Base-by-base conservation (phyloP, 1,140 invertebrate species). In the Bombus fervidus region DNA sequence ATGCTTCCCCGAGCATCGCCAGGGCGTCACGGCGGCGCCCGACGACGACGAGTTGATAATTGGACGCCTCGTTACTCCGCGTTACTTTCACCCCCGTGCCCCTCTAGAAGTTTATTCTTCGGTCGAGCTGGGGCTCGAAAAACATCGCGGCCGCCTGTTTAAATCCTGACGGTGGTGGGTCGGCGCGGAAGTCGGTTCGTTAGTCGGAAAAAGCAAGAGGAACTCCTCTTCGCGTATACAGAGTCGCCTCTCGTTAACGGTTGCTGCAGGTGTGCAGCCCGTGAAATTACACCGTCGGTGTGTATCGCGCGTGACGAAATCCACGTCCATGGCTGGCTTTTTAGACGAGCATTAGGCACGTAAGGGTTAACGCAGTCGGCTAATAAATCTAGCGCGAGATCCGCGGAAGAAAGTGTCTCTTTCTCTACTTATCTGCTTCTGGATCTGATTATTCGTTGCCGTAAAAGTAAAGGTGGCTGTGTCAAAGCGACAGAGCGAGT, bases 51-150 rank as follows among this genome's bases (percentile, higher is more conserved):
- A 91, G 85, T 90, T 92, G 88, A 92, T 93, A 93, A 93, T 93
- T 93, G 92, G 92, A 92, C 86, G 89, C 91, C 91, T 93, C 91
- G 91, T 93, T 93, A 90, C 90, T 88, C 72, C 83, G 75, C 71
- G 84, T 89, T 83, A 88, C 85, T 90, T 85, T 86, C 41, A 85
- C 43, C 83, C 83, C 80, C 69, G n/a, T 68, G 53, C 64, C 64
- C 62, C 37, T 62, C 31, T 39, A 22, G 47, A 43, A 68, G 59
- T 81, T 71, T 77, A 85, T 80, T 87, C 83, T 87, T 79, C 83
- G 76, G 37, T 22, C 25, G 47, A 47, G 72, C 57, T 18, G 62
- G 59, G 57, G 64, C 74, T 82, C 79, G 76, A 78, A 86, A 69
- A 86, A 69, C 76, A 88, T 90, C 87, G 83, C 73, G 81, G 74